These are phyloP conservation scores for Xiphias gladius DNA, from an alignment of 2,113 vertebrate species.

Conservation along the genomic window DNA sequence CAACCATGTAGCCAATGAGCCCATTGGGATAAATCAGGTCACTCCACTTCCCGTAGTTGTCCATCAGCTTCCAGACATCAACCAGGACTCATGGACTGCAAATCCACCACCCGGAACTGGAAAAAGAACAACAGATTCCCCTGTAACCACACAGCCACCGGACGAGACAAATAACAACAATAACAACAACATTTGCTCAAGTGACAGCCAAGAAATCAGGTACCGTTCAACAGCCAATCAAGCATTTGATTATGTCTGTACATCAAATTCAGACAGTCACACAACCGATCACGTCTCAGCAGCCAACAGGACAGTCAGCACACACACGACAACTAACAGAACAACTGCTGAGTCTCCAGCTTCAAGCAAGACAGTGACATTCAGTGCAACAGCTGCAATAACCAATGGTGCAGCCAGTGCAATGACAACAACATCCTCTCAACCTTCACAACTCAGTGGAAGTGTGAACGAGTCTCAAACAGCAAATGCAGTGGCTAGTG, in stretches of 20 bases:
- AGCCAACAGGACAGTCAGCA: background rate
- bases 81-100: slow-evolving; percentile 66
- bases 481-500: background rate
- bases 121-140: slow-evolving; percentile 2
- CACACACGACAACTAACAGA: background rate
- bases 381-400: background rate
- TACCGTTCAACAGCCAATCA: background rate
- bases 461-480: background rate
- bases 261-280: background rate
- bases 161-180: slow-evolving; percentile 57
- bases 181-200: slow-evolving; percentile 54
- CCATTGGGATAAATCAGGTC: slow-evolving; percentile 34
- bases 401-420: background rate
- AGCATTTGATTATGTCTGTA: background rate
- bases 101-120: background rate
- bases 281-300: slow-evolving; percentile 6
- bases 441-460: slow-evolving; percentile 1
- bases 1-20: slow-evolving; percentile 30
- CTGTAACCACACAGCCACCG: background rate
- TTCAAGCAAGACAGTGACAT: background rate
- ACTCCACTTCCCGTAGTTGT: background rate
- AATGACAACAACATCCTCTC: background rate
- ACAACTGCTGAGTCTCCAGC: background rate
- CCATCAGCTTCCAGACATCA: slow-evolving; percentile 65
- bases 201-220: slow-evolving; percentile 5